Evolutionary conservation across 2,797 vertebrate genomes (phyloP).

Genomic region (Peromyscus nudipes): DNA sequence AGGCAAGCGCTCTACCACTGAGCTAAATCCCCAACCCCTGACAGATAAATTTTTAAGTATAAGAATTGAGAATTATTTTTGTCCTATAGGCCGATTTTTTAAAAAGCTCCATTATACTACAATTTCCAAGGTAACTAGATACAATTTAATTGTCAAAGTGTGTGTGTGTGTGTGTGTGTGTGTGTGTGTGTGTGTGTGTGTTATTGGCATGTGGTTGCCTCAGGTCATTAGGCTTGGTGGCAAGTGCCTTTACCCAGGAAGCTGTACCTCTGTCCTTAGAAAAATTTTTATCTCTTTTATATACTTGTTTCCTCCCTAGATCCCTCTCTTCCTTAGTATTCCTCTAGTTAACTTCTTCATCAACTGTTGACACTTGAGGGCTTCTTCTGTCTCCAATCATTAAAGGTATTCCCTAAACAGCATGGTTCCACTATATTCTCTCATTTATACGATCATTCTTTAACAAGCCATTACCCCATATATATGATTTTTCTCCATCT

Average conservation of each 20-base stretch:
- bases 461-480: background rate
- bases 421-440: no score
- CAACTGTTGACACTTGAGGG: background rate
- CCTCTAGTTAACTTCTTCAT: constrained; percentile 6
- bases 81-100: background rate
- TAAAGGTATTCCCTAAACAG: background rate
- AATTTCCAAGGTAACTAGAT: constrained; percentile 25
- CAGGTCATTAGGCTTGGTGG: background rate
- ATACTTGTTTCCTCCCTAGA: background rate
- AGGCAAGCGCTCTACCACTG: no score
- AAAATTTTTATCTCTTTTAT: background rate
- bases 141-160: background rate
- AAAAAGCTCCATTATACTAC: background rate
- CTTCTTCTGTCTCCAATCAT: background rate
- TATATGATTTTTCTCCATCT: constrained; percentile 9
- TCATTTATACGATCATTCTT: no score
- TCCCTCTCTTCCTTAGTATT: background rate
- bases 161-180: background rate
- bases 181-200: no score
- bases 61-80: constrained; percentile 56
- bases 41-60: constrained; percentile 2
- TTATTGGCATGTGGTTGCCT: background rate
- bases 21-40: no score
- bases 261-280: background rate
- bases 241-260: background rate